Evolutionary conservation across 2,888 invertebrate species (phyloP).

Genomic region (Salpingus planirostris): DNA sequence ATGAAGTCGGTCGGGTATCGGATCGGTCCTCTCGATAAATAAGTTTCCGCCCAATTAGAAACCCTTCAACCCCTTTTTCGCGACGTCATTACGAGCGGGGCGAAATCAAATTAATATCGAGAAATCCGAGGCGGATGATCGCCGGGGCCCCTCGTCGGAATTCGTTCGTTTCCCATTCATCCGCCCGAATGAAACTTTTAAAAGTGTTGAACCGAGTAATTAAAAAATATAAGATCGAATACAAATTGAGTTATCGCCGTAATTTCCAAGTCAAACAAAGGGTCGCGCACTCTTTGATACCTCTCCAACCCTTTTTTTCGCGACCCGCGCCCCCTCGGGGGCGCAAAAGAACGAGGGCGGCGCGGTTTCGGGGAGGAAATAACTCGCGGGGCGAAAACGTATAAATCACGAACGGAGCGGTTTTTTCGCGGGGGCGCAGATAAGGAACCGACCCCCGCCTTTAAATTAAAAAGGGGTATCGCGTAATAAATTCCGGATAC

Average conservation of each 20-base stretch:
- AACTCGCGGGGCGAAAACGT: constrained; percentile 27
- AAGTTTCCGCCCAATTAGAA: no score
- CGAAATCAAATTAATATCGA: no score
- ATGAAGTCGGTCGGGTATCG: no score
- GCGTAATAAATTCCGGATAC: constrained; percentile 32
- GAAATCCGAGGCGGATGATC: no score
- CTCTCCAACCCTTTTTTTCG: no score
- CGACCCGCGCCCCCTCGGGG: no score
- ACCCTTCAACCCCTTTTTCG: no score
- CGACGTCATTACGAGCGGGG: no score
- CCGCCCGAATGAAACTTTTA: constrained; percentile 20
- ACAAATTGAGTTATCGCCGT: constrained; percentile 42
- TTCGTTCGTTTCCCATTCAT: constrained; percentile 22
- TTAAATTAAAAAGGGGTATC: constrained; percentile 22
- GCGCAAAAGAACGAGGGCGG: no score
- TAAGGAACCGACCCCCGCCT: constrained; percentile 13
- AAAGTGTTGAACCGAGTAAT: constrained; percentile 40
- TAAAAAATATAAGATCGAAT: constrained; percentile 43
- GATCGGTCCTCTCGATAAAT: no score
- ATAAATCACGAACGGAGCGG: constrained; percentile 38
- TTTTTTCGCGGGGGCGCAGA: constrained; percentile 16
- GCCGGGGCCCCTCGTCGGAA: no score
- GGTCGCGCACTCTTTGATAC: constrained; percentile 24
- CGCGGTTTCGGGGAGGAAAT: constrained; percentile 22
- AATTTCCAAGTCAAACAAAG: constrained; percentile 41